Conservation (phyloP, 2,113 vertebrate genomes). For the Syngnathoides biaculeatus region DNA sequence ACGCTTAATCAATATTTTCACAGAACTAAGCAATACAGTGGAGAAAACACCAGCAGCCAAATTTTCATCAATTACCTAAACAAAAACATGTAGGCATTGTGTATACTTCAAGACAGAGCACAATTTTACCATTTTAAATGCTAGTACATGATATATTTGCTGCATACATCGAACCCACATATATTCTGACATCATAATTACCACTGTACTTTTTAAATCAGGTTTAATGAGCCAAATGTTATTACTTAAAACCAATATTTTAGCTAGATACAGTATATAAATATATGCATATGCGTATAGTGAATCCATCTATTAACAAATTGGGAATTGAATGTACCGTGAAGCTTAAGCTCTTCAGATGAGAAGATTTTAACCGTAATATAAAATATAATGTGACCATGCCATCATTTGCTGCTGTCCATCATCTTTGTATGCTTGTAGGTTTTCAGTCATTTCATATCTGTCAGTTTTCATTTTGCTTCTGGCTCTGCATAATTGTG, state of each 20-base stretch:
- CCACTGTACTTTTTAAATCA: neutral
- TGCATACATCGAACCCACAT: neutral
- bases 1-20: constrained; percentile 30
- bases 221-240: neutral
- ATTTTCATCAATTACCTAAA: constrained; percentile 2
- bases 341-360: neutral
- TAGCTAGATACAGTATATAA: too few species aligned
- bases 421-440: neutral
- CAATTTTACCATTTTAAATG: neutral
- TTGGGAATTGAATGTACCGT: neutral
- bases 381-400: neutral
- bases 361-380: constrained; percentile 2
- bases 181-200: neutral
- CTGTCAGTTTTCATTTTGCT: neutral
- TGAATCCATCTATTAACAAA: neutral
- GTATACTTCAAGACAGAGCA: neutral
- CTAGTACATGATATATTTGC: neutral
- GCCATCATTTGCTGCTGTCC: neutral
- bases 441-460: neutral
- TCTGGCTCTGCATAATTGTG: neutral
- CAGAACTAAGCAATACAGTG: neutral
- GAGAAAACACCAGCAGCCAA: constrained; percentile 1
- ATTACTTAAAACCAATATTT: neutral
- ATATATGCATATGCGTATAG: too few species aligned
- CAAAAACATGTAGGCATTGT: constrained; percentile 7